Conservation (phyloP, 2,113 vertebrate genomes). For the Terrapene triunguis region DNA sequence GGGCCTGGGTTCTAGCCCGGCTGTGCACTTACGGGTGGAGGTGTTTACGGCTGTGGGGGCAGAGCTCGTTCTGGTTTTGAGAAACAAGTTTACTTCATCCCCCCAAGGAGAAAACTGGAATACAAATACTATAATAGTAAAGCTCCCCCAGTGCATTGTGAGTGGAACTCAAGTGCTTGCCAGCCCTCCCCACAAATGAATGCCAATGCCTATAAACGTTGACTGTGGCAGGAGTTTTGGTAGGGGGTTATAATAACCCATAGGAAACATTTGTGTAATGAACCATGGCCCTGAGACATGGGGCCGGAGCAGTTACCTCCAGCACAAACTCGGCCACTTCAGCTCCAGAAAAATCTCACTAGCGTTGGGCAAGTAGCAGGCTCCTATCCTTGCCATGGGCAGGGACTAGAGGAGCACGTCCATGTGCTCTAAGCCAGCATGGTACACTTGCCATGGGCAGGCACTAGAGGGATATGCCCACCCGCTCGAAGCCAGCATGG, state of each 20-base stretch:
- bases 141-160: background rate
- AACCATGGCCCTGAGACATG: background rate
- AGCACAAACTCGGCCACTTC: background rate
- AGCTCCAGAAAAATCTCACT: background rate
- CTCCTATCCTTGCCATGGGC: too few relatives aligned
- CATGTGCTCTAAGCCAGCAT: too few relatives aligned
- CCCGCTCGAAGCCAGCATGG: too few relatives aligned
- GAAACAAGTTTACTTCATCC: too few relatives aligned
- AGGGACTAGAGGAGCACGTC: too few relatives aligned
- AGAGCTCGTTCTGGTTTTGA: background rate
- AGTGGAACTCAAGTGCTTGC: background rate
- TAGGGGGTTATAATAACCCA: background rate
- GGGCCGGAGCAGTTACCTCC: background rate
- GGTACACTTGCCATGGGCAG: too few relatives aligned
- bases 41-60: background rate
- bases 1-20: background rate
- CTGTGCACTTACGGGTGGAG: background rate
- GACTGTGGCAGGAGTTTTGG: background rate
- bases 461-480: too few relatives aligned
- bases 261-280: background rate
- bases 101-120: background rate
- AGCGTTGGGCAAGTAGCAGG: background rate
- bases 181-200: background rate
- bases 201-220: background rate
- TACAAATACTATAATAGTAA: background rate